These are phyloP conservation scores for Castor canadensis DNA, from an alignment of 2,113 vertebrate species.

Conservation along the genomic window DNA sequence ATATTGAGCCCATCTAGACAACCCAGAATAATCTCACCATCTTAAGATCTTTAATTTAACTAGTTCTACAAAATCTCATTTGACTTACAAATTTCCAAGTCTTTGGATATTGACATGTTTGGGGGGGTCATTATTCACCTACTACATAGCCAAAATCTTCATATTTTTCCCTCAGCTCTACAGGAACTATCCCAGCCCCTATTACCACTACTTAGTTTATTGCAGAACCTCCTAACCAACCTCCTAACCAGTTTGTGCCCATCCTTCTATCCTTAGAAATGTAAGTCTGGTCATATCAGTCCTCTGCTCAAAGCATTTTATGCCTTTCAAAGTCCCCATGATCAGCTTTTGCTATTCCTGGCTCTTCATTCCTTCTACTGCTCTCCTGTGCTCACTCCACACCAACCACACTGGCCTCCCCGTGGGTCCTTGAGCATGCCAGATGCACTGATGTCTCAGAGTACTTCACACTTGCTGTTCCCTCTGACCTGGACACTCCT, in stretches of 20 bases:
- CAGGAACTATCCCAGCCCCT: background rate
- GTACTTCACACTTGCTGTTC: background rate
- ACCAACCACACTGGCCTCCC: background rate
- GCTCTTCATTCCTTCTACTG: background rate
- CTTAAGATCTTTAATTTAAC: background rate
- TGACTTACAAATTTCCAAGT: background rate
- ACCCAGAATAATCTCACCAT: background rate
- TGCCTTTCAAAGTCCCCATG: background rate
- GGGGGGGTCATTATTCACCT: background rate
- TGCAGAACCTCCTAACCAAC: background rate
- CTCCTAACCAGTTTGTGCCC: background rate
- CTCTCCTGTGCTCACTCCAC: background rate
- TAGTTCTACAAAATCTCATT: background rate
- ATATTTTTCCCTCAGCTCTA: background rate
- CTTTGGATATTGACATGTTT: background rate
- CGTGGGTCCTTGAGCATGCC: accelerated
- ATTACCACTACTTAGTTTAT: background rate
- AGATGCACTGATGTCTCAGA: too few relatives aligned
- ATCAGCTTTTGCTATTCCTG: too few relatives aligned
- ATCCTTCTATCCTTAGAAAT: background rate
- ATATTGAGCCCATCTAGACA: background rate
- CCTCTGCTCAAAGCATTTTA: background rate
- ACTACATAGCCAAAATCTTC: background rate
- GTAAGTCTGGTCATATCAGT: background rate
- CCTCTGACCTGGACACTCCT: background rate